Conservation (phyloP, 2,888 invertebrate species). For the Acrobasis consociella region DNA sequence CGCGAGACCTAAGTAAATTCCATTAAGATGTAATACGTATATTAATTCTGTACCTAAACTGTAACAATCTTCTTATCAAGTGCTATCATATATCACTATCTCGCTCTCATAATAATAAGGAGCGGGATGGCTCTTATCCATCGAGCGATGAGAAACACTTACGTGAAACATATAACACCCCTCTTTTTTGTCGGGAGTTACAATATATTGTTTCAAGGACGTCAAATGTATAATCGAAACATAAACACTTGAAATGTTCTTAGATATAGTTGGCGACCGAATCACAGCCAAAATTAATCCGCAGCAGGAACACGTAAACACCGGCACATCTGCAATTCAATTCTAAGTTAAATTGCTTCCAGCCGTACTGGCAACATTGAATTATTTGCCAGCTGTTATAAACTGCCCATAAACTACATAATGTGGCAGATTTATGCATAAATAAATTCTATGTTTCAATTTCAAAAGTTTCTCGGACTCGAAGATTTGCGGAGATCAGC, state of each 20-base stretch:
- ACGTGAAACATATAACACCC: too few relatives aligned
- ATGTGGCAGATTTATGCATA: slow-evolving; percentile 58
- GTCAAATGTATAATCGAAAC: too few relatives aligned
- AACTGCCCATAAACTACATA: slow-evolving; percentile 64
- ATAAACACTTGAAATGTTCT: not conserved
- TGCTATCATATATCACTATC: too few relatives aligned
- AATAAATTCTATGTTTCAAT: slow-evolving; percentile 45
- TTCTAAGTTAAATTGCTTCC: slow-evolving; percentile 58
- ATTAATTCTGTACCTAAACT: too few relatives aligned
- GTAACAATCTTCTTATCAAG: too few relatives aligned
- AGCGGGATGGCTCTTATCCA: too few relatives aligned
- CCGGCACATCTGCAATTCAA: slow-evolving; percentile 62
- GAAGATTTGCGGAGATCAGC: slow-evolving; percentile 2
- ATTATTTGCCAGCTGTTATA: slow-evolving; percentile 64
- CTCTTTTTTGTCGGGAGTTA: too few relatives aligned
- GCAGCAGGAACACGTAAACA: slow-evolving; percentile 35
- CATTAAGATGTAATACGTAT: too few relatives aligned
- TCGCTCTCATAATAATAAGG: too few relatives aligned
- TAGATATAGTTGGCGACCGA: not conserved
- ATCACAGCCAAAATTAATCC: slow-evolving; percentile 21
- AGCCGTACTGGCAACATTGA: slow-evolving; percentile 56
- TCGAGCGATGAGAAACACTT: too few relatives aligned
- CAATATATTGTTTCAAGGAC: too few relatives aligned
- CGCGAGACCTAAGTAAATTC: too few relatives aligned
- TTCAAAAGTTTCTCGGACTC: slow-evolving; percentile 31